phyloP scores from a whole-genome alignment of 2,797 vertebrate species.

The Columba guinea region DNA sequence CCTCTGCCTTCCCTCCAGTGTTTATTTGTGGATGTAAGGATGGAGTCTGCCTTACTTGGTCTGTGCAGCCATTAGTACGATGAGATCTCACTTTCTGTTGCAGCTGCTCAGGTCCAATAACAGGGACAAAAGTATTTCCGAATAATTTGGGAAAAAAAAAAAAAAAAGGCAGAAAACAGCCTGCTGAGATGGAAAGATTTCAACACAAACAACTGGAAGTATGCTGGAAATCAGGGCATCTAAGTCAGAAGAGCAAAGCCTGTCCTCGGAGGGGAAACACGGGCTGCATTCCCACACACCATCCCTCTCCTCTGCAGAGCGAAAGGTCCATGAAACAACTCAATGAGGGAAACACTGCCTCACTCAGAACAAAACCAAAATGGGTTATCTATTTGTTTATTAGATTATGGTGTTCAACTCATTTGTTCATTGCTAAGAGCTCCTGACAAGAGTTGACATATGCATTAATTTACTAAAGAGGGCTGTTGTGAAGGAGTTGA shows the following conservation, averaged over 20 bases:
- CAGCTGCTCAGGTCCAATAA: neutral
- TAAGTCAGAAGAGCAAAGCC: constrained; percentile 21
- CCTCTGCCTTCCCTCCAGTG: neutral
- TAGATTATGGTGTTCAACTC: constrained; percentile 64
- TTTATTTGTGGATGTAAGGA: neutral
- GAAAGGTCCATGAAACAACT: constrained; percentile 41
- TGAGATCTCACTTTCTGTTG: neutral
- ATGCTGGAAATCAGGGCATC: constrained; percentile 25
- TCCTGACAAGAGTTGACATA: constrained; percentile 66
- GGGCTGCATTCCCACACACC: constrained; percentile 47
- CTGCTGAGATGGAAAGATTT: constrained; percentile 60
- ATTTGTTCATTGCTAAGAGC: constrained; percentile 64
- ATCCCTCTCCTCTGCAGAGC: constrained; percentile 24
- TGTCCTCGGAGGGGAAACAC: constrained; percentile 1
- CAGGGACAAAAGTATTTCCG: neutral
- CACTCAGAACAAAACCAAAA: constrained; percentile 61
- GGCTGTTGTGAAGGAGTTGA: constrained; percentile 51
- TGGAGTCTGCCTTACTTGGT: neutral
- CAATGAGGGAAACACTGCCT: neutral
- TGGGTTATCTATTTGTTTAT: constrained; percentile 74
- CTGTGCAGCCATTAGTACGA: neutral
- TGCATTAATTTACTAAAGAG: constrained; percentile 65
- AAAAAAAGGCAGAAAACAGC: neutral
- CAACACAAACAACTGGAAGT: constrained; percentile 47
- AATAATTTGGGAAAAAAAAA: neutral